Conservation (phyloP, 2,888 invertebrate genomes). For the Scrobipalpa costella region DNA sequence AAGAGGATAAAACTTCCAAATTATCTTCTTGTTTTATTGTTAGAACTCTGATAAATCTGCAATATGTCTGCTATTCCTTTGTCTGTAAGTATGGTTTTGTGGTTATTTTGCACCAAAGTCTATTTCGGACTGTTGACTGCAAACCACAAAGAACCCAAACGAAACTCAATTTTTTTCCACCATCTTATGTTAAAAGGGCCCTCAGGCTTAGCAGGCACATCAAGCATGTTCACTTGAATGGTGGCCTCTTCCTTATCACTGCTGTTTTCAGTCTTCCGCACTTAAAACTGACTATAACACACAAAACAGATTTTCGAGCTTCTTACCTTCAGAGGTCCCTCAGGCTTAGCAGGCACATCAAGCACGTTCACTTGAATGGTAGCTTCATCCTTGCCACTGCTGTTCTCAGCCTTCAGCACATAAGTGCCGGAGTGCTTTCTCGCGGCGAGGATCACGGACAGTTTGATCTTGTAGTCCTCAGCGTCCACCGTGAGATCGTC, state of each 20-base stretch:
- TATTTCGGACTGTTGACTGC: no score
- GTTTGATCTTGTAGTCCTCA: slow-evolving; percentile 92
- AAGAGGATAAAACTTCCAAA: no score
- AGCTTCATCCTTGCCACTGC: slow-evolving; percentile 93
- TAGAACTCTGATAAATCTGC: no score
- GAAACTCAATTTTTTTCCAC: no score
- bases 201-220: slow-evolving; percentile 95
- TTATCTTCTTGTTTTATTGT: no score
- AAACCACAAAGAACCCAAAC: no score
- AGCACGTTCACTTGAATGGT: slow-evolving; percentile 91
- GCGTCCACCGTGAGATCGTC: slow-evolving; percentile 87
- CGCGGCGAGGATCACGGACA: slow-evolving; percentile 86
- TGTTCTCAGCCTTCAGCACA: slow-evolving; percentile 93
- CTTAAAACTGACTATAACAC: no score
- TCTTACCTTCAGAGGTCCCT: slow-evolving; percentile 91
- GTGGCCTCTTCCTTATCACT: slow-evolving; percentile 94
- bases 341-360: slow-evolving; percentile 94
- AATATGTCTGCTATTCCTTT: no score
- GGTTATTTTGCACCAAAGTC: no score
- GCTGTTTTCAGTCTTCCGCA: slow-evolving; percentile 93
- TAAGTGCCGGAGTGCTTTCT: slow-evolving; percentile 91
- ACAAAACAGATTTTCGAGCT: no score
- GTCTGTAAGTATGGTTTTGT: no score
- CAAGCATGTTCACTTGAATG: slow-evolving; percentile 91
- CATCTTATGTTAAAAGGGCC: slow-evolving; percentile 91